Conservation (phyloP, 2,113 vertebrate species). For the Ammodytes dubius region DNA sequence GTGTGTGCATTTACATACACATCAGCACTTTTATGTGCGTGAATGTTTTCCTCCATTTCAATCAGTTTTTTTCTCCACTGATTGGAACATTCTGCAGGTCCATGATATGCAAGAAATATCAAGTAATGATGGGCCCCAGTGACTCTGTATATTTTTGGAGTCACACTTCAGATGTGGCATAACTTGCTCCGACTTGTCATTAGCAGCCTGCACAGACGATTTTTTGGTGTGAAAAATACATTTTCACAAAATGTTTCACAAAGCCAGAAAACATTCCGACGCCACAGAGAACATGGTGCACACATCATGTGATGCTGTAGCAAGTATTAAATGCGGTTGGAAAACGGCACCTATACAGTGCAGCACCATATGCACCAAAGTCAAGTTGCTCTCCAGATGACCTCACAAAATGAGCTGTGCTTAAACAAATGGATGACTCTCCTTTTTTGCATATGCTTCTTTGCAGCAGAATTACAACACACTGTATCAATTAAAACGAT, state of each 20-base stretch:
- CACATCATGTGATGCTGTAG: not conserved
- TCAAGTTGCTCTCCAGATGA: conserved; percentile 57
- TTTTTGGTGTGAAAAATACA: conserved; percentile 44
- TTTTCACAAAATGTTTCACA: conserved; percentile 54
- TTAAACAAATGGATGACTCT: conserved; percentile 62
- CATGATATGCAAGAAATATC: conserved; percentile 14
- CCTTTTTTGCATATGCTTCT: conserved; percentile 57
- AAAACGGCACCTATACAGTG: conserved; percentile 19
- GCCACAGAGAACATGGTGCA: conserved; percentile 17
- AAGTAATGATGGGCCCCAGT: not conserved
- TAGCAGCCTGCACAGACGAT: conserved; percentile 22
- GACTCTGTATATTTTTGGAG: not conserved
- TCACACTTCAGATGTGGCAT: conserved; percentile 16
- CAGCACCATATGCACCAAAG: conserved; percentile 40
- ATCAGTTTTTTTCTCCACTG: conserved; percentile 1
- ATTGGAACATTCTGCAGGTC: conserved; percentile 10
- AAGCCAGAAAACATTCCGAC: conserved; percentile 8
- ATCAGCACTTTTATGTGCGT: not conserved
- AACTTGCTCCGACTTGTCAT: conserved; percentile 17
- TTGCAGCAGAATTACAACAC: conserved; percentile 53
- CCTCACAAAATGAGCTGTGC: conserved; percentile 60
- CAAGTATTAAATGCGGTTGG: conserved; percentile 41
- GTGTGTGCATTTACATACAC: not conserved
- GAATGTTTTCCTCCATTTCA: not conserved
- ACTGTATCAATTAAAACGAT: conserved; percentile 56